Evolutionary conservation across 2,113 vertebrate species (phyloP).

Genomic region (Pteronura brasiliensis): DNA sequence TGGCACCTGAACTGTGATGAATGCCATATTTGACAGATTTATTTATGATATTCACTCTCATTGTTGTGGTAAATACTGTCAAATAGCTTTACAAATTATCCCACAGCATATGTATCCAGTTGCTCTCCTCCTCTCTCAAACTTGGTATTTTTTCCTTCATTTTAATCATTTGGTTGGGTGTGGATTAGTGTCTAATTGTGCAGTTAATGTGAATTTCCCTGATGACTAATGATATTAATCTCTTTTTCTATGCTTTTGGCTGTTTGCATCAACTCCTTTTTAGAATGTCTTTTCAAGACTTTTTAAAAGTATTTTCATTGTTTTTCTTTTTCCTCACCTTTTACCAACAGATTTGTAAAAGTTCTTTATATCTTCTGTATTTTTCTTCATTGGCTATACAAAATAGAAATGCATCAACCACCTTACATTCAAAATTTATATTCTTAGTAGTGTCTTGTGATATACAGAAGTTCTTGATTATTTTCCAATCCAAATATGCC

Average conservation of each 20-base stretch:
- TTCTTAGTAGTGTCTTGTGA: background rate
- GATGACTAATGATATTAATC: background rate
- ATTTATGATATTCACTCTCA: background rate
- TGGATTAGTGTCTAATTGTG: background rate
- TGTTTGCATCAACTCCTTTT: background rate
- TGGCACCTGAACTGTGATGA: background rate
- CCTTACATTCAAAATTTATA: background rate
- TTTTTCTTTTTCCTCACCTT: background rate
- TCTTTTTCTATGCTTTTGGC: background rate
- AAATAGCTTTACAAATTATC: background rate
- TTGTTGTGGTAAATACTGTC: background rate
- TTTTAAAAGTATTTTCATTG: background rate
- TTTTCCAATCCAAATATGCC: background rate
- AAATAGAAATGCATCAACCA: background rate
- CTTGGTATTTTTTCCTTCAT: background rate
- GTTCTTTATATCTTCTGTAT: background rate
- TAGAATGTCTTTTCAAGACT: background rate
- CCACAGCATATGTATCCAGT: background rate
- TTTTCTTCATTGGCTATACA: background rate
- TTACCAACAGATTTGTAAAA: background rate
- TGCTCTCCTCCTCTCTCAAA: background rate
- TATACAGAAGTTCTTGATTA: background rate
- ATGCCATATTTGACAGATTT: background rate
- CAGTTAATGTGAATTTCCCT: background rate
- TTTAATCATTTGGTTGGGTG: background rate